phyloP scores from a whole-genome alignment of 2,797 vertebrate species.

The Astyanax mexicanus region DNA sequence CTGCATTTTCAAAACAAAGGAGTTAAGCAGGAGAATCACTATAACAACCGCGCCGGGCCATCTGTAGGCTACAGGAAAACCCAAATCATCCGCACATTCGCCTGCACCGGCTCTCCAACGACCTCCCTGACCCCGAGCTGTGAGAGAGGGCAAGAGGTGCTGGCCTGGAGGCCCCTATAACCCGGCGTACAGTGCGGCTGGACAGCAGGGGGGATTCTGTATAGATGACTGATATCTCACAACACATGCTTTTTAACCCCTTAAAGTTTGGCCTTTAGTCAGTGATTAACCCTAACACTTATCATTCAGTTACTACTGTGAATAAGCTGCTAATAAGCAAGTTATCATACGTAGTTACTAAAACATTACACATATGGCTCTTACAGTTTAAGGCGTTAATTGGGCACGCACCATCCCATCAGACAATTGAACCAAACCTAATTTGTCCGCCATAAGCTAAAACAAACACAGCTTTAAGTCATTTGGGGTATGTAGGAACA shows the following conservation, averaged over 20 bases:
- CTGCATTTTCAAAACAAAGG: conserved; percentile 57
- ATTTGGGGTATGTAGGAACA: conserved; percentile 13
- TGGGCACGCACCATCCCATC: not conserved
- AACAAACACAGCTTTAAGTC: conserved; percentile 25
- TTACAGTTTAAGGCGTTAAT: not conserved
- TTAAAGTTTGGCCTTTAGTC: not conserved
- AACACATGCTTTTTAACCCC: not conserved
- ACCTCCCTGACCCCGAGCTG: conserved; percentile 64
- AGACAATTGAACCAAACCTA: conserved; percentile 21
- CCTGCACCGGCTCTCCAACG: conserved; percentile 59
- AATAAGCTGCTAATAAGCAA: too few relatives aligned
- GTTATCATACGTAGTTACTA: not conserved
- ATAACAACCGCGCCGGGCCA: conserved; percentile 52
- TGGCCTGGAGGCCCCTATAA: not conserved
- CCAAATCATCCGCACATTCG: conserved; percentile 67
- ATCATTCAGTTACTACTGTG: not conserved
- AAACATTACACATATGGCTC: not conserved
- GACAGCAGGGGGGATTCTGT: conserved; percentile 20
- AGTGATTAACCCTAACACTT: not conserved
- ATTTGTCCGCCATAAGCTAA: conserved; percentile 11
- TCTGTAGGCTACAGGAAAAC: conserved; percentile 64
- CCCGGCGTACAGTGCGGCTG: conserved; percentile 7
- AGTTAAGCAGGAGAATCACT: conserved; percentile 38
- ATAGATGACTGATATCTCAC: not conserved
- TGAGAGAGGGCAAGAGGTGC: conserved; percentile 48